Conservation (phyloP, 2,113 vertebrate species). For the Panthera uncia region DNA sequence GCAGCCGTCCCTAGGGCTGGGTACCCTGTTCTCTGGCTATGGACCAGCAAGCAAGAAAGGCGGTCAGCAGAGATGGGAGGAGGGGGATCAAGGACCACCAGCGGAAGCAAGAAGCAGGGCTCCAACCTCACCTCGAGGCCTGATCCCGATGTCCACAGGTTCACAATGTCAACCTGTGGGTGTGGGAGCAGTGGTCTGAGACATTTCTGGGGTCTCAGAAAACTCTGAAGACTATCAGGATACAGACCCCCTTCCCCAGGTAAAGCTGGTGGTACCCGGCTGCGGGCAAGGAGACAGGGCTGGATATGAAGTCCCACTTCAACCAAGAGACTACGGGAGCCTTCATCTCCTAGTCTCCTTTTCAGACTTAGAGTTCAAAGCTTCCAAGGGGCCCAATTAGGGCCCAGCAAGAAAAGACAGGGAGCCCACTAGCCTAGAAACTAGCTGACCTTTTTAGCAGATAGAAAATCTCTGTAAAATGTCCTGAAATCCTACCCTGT, state of each 20-base stretch:
- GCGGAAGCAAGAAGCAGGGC: not conserved
- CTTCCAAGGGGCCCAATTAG: not conserved
- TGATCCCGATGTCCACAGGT: fast-evolving
- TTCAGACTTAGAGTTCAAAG: not conserved
- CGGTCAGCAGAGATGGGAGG: not conserved
- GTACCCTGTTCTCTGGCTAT: not conserved
- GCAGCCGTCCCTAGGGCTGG: not conserved
- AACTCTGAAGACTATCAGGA: not conserved
- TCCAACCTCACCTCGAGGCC: not conserved
- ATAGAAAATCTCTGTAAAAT: not conserved
- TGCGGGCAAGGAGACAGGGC: not conserved
- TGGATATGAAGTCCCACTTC: not conserved
- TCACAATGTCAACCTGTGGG: not conserved
- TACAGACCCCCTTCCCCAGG: not conserved
- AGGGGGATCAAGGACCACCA: too few species aligned
- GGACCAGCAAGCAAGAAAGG: not conserved
- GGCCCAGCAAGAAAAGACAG: not conserved
- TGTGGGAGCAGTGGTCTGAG: not conserved
- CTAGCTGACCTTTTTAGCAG: not conserved
- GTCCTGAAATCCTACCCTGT: not conserved
- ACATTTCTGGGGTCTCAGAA: not conserved
- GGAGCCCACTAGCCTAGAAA: not conserved
- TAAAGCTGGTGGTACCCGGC: not conserved
- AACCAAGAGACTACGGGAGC: not conserved
- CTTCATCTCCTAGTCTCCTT: not conserved